phyloP scores from a whole-genome alignment of 2,888 invertebrate species.

The Folsomia candida region DNA sequence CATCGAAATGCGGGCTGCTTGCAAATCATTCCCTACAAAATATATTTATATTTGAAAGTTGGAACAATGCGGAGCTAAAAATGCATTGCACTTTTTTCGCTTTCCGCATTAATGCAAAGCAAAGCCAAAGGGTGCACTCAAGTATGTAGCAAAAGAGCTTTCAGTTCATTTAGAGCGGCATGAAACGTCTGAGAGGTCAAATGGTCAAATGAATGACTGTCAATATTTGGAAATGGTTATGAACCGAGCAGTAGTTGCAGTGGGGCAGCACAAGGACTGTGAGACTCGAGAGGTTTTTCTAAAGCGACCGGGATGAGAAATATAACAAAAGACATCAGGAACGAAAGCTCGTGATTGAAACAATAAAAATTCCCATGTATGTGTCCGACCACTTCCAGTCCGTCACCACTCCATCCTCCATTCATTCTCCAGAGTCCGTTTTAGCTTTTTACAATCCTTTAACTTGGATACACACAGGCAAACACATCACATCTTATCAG shows the following conservation, averaged over 20 bases:
- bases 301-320: neutral
- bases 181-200: neutral
- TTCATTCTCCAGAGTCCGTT: constrained; percentile 6
- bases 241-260: neutral
- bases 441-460: constrained; percentile 19
- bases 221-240: no score
- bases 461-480: neutral
- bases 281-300: neutral
- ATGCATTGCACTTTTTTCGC: neutral
- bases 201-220: no score
- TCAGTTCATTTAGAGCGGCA: neutral
- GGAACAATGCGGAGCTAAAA: neutral
- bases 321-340: neutral
- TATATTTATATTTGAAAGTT: neutral
- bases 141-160: no score
- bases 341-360: constrained; percentile 47
- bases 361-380: constrained; percentile 44
- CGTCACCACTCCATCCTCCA: neutral
- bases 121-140: no score
- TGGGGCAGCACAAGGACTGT: no score
- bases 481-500: constrained; percentile 6
- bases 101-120: no score
- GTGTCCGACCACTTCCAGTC: constrained; percentile 17
- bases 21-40: neutral
- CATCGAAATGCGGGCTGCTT: neutral